Percentiles rank a stretch among this genome's conserved stretches.
Conservation (phyloP, 2,113 vertebrate genomes). For the Apistogramma diplotaenia region DNA sequence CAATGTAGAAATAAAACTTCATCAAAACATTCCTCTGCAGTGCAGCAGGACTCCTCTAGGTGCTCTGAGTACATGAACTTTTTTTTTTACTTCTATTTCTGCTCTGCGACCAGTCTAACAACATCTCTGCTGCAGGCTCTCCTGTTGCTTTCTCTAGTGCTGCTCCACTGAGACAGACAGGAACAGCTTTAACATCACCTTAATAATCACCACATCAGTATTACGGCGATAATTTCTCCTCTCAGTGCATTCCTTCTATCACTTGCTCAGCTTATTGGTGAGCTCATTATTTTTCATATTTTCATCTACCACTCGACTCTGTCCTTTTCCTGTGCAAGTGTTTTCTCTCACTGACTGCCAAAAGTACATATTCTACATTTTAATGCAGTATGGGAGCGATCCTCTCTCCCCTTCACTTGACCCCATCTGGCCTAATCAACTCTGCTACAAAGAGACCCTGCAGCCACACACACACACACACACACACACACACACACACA, state of each 20-base stretch:
- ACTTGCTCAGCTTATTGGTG: neutral
- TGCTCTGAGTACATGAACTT: neutral
- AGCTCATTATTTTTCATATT: constrained; percentile 35
- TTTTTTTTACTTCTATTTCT: neutral
- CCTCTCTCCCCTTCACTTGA: constrained; percentile 57
- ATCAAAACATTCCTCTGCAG: neutral
- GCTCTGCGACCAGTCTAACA: neutral
- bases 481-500: constrained; percentile 17
- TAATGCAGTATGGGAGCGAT: constrained; percentile 38
- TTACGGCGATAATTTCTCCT: neutral
- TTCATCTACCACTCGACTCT: neutral
- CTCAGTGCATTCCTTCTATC: neutral
- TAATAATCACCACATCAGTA: neutral
- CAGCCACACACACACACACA: constrained; percentile 31
- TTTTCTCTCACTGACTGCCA: constrained; percentile 45
- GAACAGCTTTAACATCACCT: neutral
- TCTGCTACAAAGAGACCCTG: constrained; percentile 47
- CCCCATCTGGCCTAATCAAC: constrained; percentile 71
- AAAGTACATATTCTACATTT: constrained; percentile 46
- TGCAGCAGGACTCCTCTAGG: neutral
- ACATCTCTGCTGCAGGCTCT: neutral
- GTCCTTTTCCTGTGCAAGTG: constrained; percentile 14
- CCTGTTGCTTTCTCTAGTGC: neutral
- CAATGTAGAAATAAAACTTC: neutral
- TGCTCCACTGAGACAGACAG: neutral